Percentiles rank a stretch among this genome's conserved stretches.
phyloP scores from a whole-genome alignment of 2,797 vertebrate genomes.

The Ataeniobius toweri region DNA sequence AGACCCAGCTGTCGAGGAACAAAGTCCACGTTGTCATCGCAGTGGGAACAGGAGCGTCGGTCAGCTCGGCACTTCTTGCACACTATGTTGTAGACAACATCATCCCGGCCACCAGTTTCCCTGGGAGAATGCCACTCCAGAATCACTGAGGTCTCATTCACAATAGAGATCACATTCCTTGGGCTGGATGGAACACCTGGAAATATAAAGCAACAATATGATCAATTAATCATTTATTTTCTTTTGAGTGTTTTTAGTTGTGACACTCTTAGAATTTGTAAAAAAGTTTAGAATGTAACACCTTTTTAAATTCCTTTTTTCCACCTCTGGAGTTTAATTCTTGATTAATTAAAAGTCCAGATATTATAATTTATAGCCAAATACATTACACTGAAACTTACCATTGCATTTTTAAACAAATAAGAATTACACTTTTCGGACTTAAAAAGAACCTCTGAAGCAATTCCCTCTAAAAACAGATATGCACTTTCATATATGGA shows the following conservation, averaged over 20 bases:
- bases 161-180: slow-evolving; percentile 94
- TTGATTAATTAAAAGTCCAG: not conserved
- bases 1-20: slow-evolving; percentile 92
- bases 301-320: not conserved
- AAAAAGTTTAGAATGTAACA: too few relatives aligned
- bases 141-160: slow-evolving; percentile 97
- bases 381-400: too few relatives aligned
- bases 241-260: not conserved
- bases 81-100: slow-evolving; percentile 97
- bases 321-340: not conserved
- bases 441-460: too few relatives aligned
- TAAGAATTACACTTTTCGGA: too few relatives aligned
- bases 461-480: not conserved
- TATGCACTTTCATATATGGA: not conserved
- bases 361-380: too few relatives aligned
- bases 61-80: slow-evolving; percentile 94
- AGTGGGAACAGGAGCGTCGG: slow-evolving; percentile 92
- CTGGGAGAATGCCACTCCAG: slow-evolving; percentile 95
- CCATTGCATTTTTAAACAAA: too few relatives aligned
- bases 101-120: slow-evolving; percentile 90
- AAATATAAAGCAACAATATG: slow-evolving; percentile 1
- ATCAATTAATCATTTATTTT: not conserved
- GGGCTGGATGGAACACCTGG: slow-evolving; percentile 95
- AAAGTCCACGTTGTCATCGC: slow-evolving; percentile 97
- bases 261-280: too few relatives aligned